A percentile compares a stretch with the other conserved stretches of the same genome.
These are phyloP conservation scores for Barnardius zonarius DNA, from an alignment of 2,113 vertebrate genomes.

Conservation along the genomic window DNA sequence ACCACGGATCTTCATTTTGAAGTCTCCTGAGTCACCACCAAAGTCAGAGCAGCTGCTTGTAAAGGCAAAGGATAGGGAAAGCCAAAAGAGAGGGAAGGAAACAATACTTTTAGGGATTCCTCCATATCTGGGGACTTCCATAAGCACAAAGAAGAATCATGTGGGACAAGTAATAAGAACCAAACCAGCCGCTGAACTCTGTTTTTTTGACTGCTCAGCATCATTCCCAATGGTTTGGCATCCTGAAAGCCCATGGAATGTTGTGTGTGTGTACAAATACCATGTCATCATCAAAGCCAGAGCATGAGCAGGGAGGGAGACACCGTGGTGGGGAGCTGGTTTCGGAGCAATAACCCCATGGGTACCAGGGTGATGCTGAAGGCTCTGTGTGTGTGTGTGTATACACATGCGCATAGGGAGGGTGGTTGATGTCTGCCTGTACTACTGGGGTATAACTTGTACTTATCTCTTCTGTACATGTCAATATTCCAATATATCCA, in stretches of 20 bases:
- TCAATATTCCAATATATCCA: conserved; percentile 51
- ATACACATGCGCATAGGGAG: rapidly evolving
- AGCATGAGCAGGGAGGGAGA: not conserved
- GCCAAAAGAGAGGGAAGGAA: not conserved
- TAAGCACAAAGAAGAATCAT: conserved; percentile 44
- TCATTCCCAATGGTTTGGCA: not conserved
- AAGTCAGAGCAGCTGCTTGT: not conserved
- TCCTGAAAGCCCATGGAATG: not conserved
- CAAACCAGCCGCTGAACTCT: not conserved
- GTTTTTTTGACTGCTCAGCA: not conserved
- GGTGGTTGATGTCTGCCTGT: not conserved
- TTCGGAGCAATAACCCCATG: not conserved
- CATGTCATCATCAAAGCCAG: rapidly evolving
- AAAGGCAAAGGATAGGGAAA: not conserved
- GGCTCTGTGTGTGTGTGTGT: not conserved
- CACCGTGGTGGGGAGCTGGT: rapidly evolving
- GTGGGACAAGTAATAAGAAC: not conserved
- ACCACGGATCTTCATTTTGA: not conserved
- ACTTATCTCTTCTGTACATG: conserved; percentile 55
- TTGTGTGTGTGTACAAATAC: not conserved
- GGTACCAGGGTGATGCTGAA: not conserved
- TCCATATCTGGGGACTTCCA: not conserved
- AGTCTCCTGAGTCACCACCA: not conserved
- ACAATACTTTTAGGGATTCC: not conserved
- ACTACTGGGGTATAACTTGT: not conserved